Evolutionary conservation across 2,888 invertebrate species (phyloP).

Genomic region (Erebia epiphron): DNA sequence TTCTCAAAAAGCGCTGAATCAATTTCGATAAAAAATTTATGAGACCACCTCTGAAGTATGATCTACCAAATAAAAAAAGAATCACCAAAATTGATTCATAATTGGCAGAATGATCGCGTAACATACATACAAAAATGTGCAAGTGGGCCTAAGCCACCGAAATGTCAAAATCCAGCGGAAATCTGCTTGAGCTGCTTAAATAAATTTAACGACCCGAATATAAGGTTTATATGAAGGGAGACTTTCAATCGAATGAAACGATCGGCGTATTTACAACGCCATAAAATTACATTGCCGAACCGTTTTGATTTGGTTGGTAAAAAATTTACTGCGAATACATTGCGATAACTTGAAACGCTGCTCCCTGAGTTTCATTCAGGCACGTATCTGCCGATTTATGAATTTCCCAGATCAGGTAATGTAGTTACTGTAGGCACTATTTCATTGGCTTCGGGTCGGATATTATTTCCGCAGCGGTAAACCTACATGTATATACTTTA

Average conservation of each 20-base stretch:
- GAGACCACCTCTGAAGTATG: too few relatives aligned
- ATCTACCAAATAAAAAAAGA: too few relatives aligned
- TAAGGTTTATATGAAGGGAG: constrained; percentile 44
- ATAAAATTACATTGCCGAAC: constrained; percentile 66
- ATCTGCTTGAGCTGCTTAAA: constrained; percentile 38
- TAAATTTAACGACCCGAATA: constrained; percentile 44
- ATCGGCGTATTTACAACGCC: constrained; percentile 58
- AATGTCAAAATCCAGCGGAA: constrained; percentile 25
- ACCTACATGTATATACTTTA: not conserved
- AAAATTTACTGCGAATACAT: constrained; percentile 56
- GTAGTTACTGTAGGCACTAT: not conserved
- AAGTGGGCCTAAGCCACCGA: not conserved
- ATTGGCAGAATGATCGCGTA: too few relatives aligned
- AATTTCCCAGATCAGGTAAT: constrained; percentile 4
- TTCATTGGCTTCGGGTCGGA: not conserved
- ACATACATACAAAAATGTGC: too few relatives aligned
- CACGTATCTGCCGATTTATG: constrained; percentile 10
- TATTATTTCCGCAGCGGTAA: not conserved
- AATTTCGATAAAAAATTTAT: too few relatives aligned
- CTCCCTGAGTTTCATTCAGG: constrained; percentile 4
- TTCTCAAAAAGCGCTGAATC: too few relatives aligned
- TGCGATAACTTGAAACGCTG: constrained; percentile 50
- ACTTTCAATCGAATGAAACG: constrained; percentile 50
- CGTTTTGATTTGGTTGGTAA: constrained; percentile 62
- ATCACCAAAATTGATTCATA: too few relatives aligned